Percentiles rank a stretch among this genome's conserved stretches.
Conservation (phyloP, 2,113 vertebrate species). For the Paraplagusia blochii region DNA sequence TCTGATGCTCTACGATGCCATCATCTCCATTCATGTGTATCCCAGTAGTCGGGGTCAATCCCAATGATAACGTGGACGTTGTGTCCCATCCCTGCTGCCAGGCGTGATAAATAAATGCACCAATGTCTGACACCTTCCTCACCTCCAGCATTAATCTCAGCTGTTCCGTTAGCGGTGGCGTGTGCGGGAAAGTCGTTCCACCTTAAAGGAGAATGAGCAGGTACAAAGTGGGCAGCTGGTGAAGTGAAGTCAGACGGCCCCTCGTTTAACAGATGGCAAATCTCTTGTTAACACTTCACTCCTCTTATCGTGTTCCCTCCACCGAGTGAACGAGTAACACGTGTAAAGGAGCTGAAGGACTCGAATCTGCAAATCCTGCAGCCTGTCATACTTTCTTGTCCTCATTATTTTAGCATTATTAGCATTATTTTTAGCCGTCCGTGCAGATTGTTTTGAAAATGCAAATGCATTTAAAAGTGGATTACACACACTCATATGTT, state of each 20-base stretch:
- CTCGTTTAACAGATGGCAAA: conserved; percentile 68
- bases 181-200: conserved; percentile 14
- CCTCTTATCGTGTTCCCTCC: conserved; percentile 52
- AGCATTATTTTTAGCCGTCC: too few species aligned
- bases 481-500: too few species aligned
- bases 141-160: conserved; percentile 23
- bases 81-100: too few species aligned
- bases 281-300: conserved; percentile 56
- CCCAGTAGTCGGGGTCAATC: too few species aligned
- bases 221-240: conserved; percentile 65
- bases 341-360: conserved; percentile 11
- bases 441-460: too few species aligned
- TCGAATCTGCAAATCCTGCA: conserved; percentile 27
- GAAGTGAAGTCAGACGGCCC: conserved; percentile 58
- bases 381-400: conserved; percentile 15
- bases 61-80: too few species aligned
- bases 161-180: conserved; percentile 12
- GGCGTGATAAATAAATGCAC: conserved; percentile 2
- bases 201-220: conserved; percentile 40
- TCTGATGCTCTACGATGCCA: too few species aligned
- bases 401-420: conserved; percentile 22
- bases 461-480: too few species aligned
- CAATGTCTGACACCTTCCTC: conserved; percentile 5
- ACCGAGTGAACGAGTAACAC: conserved; percentile 48
- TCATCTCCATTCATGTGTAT: too few species aligned